These are phyloP conservation scores for Trachelus tabidus DNA, from an alignment of 2,888 invertebrate species.

Conservation along the genomic window DNA sequence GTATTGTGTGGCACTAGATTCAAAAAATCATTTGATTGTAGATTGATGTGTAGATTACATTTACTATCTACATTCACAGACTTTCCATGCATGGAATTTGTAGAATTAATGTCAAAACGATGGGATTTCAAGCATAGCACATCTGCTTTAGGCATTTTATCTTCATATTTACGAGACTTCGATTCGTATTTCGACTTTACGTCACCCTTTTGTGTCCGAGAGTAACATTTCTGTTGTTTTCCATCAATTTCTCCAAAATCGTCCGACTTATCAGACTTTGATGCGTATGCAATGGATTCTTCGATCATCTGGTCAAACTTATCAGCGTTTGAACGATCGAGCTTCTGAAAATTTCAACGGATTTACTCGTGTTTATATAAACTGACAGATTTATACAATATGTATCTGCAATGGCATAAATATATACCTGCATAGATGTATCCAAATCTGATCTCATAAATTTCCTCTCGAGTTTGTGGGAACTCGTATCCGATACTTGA, in stretches of 20 bases:
- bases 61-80: slow-evolving; percentile 28
- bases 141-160: slow-evolving; percentile 58
- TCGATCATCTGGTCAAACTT: slow-evolving; percentile 33
- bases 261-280: slow-evolving; percentile 25
- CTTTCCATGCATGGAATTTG: slow-evolving; percentile 36
- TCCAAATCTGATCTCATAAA: slow-evolving; percentile 9
- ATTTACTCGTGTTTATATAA: background rate
- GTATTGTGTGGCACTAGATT: slow-evolving; percentile 20
- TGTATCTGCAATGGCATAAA: background rate
- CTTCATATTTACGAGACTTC: slow-evolving; percentile 59
- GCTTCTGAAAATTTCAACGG: slow-evolving; percentile 32
- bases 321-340: slow-evolving; percentile 31
- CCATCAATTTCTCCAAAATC: slow-evolving; percentile 21
- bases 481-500: slow-evolving; percentile 43
- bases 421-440: background rate
- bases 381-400: background rate
- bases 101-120: slow-evolving; percentile 45
- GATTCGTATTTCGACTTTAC: slow-evolving; percentile 50
- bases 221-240: slow-evolving; percentile 23
- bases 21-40: slow-evolving; percentile 20
- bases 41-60: slow-evolving; percentile 28
- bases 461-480: slow-evolving; percentile 37
- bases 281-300: slow-evolving; percentile 32
- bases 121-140: slow-evolving; percentile 43
- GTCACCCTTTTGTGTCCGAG: slow-evolving; percentile 20